A percentile compares a stretch with the other conserved stretches of the same genome.
These are phyloP conservation scores for Pseudorectes ferrugineus DNA, from an alignment of 2,113 vertebrate species.

Conservation along the genomic window DNA sequence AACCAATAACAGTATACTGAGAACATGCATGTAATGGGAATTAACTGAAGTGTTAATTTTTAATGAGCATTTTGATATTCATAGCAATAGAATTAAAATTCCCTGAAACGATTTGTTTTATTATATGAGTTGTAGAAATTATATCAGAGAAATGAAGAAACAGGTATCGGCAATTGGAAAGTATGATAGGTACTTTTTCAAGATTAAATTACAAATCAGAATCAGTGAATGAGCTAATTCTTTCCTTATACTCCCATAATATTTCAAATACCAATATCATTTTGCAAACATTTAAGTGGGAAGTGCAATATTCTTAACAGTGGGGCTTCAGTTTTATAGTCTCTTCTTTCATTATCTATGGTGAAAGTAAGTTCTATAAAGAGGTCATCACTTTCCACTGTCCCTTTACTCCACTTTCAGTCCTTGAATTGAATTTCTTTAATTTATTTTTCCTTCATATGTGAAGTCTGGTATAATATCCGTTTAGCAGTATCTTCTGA, in stretches of 20 bases:
- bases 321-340: background rate
- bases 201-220: background rate
- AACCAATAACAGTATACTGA: background rate
- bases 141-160: background rate
- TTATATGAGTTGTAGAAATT: background rate
- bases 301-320: background rate
- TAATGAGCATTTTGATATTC: background rate
- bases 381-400: background rate
- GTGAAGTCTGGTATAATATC: background rate
- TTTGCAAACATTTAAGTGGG: background rate
- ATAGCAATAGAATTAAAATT: background rate
- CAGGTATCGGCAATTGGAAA: background rate
- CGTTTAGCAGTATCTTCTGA: background rate
- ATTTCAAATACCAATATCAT: background rate
- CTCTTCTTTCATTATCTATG: background rate
- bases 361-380: background rate
- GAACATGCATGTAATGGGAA: background rate
- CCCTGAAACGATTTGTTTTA: background rate
- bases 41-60: background rate
- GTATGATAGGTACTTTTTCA: background rate
- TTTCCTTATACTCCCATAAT: background rate
- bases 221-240: background rate
- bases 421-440: background rate
- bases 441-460: background rate
- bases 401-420: background rate